Conservation (phyloP, 1,140 invertebrate species). For the Saccostrea glomerata region DNA sequence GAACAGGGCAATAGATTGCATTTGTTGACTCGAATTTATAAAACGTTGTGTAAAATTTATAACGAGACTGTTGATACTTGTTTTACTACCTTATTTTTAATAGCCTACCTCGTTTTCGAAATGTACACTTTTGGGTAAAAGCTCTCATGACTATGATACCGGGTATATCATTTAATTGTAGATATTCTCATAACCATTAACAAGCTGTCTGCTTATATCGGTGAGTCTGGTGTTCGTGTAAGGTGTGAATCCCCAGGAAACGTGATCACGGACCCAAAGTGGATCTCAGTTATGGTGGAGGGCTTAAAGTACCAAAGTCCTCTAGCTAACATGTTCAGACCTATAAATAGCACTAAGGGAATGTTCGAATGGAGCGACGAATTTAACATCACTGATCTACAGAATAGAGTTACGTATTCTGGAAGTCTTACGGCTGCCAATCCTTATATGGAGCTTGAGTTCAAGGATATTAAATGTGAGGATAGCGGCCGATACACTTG, state of each 20-base stretch:
- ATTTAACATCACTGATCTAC: constrained; percentile 4
- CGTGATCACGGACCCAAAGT: not conserved
- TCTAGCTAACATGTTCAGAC: not conserved
- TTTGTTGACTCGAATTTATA: too few species aligned
- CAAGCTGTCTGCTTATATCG: constrained; percentile 1
- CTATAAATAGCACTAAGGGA: not conserved
- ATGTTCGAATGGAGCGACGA: constrained; percentile 15
- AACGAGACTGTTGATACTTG: too few species aligned
- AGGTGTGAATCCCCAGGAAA: constrained; percentile 19
- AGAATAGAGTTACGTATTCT: not conserved
- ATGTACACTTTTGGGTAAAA: too few species aligned
- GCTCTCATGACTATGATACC: too few species aligned
- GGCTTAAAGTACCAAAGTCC: not conserved
- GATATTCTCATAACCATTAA: not conserved
- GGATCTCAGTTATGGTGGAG: constrained; percentile 5
- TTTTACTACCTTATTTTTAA: too few species aligned
- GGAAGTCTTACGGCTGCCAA: not conserved
- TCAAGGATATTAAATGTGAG: constrained; percentile 19
- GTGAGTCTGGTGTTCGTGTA: constrained; percentile 6
- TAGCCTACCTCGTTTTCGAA: too few species aligned
- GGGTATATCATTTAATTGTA: not conserved
- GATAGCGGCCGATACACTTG: not conserved
- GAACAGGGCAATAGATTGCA: too few species aligned
- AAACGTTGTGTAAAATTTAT: too few species aligned
- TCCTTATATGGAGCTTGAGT: not conserved